These are phyloP conservation scores for Podarcis raffonei DNA, from an alignment of 2,113 vertebrate species.

Conservation along the genomic window DNA sequence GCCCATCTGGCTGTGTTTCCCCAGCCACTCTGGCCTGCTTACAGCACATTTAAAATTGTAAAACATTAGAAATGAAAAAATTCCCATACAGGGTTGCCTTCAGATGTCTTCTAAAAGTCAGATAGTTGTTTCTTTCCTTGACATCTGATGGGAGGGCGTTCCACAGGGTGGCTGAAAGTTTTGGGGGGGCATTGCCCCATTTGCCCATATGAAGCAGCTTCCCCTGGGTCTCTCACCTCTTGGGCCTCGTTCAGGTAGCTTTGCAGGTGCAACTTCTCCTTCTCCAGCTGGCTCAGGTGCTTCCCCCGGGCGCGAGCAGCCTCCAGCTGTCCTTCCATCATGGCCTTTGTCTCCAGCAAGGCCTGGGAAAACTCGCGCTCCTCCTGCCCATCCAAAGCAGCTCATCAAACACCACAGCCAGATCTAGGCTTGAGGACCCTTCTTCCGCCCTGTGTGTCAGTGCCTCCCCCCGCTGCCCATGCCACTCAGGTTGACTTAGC, in stretches of 20 bases:
- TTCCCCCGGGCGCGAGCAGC: constrained; percentile 78
- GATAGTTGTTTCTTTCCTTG: too few relatives aligned
- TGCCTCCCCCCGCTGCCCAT: background rate
- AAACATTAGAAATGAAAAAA: too few relatives aligned
- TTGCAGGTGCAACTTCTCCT: constrained; percentile 83
- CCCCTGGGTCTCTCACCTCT: constrained; percentile 66
- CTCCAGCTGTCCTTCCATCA: constrained; percentile 85
- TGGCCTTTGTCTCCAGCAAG: constrained; percentile 83
- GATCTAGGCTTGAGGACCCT: background rate
- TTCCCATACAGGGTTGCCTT: too few relatives aligned
- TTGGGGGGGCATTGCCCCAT: too few relatives aligned
- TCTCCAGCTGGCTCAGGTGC: constrained; percentile 81
- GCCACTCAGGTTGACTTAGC: background rate
- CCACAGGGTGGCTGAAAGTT: too few relatives aligned
- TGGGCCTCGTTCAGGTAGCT: constrained; percentile 80
- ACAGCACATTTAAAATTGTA: too few relatives aligned
- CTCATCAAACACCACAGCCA: background rate
- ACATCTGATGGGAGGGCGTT: too few relatives aligned
- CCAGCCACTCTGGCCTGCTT: too few relatives aligned
- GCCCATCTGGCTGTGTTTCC: too few relatives aligned
- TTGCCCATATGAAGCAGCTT: too few relatives aligned
- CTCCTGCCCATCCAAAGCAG: constrained; percentile 74
- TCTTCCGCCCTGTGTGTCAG: too few relatives aligned
- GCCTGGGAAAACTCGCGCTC: constrained; percentile 82
- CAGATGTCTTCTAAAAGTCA: too few relatives aligned